Conservation (phyloP, 2,113 vertebrate genomes). For the Lepus timidus region DNA sequence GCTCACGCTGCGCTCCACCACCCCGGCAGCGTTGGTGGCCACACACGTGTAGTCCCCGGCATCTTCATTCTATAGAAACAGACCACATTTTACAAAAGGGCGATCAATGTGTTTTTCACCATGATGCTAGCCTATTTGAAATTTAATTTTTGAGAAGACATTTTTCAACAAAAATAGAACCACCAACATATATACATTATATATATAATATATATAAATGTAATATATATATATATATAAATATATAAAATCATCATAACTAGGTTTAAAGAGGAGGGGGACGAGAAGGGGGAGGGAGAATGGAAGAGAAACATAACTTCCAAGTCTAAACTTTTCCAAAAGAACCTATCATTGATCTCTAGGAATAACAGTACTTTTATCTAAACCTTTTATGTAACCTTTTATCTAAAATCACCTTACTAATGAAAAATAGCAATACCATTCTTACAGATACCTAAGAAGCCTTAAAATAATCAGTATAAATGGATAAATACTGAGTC, state of each 20-base stretch:
- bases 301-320: background rate
- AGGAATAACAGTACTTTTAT: background rate
- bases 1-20: constrained; percentile 93
- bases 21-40: constrained; percentile 95
- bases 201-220: no score
- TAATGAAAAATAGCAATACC: background rate
- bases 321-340: background rate
- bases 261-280: background rate
- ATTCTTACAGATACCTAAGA: background rate
- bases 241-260: background rate
- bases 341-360: background rate
- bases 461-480: constrained; percentile 7
- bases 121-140: background rate
- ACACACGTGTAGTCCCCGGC: constrained; percentile 96
- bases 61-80: constrained; percentile 92
- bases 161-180: constrained; percentile 19
- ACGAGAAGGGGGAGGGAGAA: rapidly evolving
- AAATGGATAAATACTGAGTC: constrained; percentile 28
- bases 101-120: background rate
- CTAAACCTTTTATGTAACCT: background rate
- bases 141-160: background rate
- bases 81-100: background rate
- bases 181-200: background rate
- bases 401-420: constrained; percentile 12
- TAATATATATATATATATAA: no score